Evolutionary conservation across 2,888 invertebrate genomes (phyloP).

Genomic region (Microctonus aethiopoides): DNA sequence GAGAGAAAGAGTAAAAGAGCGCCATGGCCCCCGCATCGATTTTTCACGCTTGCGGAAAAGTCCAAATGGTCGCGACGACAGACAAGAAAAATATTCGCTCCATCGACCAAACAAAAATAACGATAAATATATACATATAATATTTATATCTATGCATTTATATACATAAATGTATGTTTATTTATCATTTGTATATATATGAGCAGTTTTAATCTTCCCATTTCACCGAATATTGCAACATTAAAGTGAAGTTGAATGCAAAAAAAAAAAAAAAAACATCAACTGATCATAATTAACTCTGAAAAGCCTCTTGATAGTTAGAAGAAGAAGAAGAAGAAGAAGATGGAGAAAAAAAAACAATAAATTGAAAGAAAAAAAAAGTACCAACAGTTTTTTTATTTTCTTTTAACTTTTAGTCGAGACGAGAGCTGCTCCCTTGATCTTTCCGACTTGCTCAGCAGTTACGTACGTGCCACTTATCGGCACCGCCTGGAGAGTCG

Average conservation of each 20-base stretch:
- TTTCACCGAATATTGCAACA: background rate
- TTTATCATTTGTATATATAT: background rate
- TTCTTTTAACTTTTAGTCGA: background rate
- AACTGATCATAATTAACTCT: background rate
- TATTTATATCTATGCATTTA: background rate
- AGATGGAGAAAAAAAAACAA: conserved; percentile 13
- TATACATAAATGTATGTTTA: too few relatives aligned
- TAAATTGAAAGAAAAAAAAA: conserved; percentile 17
- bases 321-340: conserved; percentile 16
- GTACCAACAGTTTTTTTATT: conserved; percentile 2
- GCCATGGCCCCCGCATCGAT: conserved; percentile 39
- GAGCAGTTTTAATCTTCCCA: background rate
- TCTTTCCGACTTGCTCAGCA: conserved; percentile 41
- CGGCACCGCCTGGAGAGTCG: conserved; percentile 34
- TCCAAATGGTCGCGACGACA: background rate
- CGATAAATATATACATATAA: background rate
- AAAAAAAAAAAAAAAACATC: background rate
- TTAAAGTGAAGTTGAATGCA: background rate
- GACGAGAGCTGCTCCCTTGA: conserved; percentile 29
- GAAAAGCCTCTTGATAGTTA: background rate
- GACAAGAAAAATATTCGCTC: background rate
- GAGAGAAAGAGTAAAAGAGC: conserved; percentile 14
- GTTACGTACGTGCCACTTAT: conserved; percentile 43
- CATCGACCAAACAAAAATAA: background rate
- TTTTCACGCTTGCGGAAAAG: conserved; percentile 40